These are phyloP conservation scores for Stictocephala bisonia DNA, from an alignment of 2,888 invertebrate species.

Conservation along the genomic window DNA sequence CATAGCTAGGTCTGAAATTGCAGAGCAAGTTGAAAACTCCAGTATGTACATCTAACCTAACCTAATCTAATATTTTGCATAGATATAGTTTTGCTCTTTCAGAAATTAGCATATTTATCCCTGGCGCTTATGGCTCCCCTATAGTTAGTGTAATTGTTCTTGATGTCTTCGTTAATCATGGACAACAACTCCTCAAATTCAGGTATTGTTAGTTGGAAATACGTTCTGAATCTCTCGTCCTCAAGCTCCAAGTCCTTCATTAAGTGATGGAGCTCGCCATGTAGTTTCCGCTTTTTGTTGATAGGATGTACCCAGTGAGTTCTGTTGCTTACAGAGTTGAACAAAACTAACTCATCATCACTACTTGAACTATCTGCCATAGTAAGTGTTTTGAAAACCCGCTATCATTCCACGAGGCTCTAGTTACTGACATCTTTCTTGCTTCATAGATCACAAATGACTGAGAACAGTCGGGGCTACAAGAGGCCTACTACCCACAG, in stretches of 20 bases:
- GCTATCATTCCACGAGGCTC: not conserved
- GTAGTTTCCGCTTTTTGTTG: not conserved
- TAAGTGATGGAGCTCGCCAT: not conserved
- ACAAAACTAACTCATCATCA: not conserved
- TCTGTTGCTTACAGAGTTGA: not conserved
- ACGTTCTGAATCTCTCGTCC: not conserved
- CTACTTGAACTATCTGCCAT: not conserved
- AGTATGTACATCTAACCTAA: too few species aligned
- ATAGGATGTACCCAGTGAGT: not conserved
- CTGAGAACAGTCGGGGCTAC: too few species aligned
- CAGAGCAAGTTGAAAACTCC: too few species aligned
- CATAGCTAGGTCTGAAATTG: too few species aligned
- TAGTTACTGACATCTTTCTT: not conserved
- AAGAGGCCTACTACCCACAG: not conserved
- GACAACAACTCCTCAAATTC: too few species aligned
- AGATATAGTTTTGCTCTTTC: too few species aligned
- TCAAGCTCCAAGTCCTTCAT: not conserved
- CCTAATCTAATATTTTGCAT: too few species aligned
- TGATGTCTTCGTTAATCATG: too few species aligned
- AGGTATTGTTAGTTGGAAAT: not conserved
- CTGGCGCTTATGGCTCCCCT: too few species aligned
- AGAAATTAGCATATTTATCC: too few species aligned
- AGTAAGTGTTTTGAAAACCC: not conserved
- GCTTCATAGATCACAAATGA: too few species aligned
- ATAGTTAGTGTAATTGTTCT: too few species aligned